These are phyloP conservation scores for Eidolon helvum DNA, from an alignment of 2,113 vertebrate genomes.

Conservation along the genomic window DNA sequence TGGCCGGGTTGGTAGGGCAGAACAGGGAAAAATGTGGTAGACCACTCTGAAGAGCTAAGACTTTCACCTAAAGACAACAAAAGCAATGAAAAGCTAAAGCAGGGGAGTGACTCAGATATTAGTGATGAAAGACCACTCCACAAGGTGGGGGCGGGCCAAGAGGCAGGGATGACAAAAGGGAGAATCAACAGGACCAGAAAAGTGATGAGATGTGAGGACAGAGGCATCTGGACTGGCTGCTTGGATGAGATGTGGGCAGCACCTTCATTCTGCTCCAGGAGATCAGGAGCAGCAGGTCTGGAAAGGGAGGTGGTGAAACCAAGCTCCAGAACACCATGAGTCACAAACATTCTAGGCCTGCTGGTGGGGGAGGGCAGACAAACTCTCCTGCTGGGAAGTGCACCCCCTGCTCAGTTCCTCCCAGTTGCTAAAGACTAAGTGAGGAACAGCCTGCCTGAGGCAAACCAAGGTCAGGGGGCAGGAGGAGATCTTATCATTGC, in stretches of 20 bases:
- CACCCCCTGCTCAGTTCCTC: background rate
- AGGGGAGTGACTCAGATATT: background rate
- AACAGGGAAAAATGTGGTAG: background rate
- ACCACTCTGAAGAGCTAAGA: background rate
- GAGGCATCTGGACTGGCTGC: background rate
- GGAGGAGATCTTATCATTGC: background rate
- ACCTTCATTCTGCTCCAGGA: background rate
- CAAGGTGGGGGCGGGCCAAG: background rate
- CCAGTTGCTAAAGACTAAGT: background rate
- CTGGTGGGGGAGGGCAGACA: accelerated
- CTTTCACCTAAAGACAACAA: background rate
- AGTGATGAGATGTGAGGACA: background rate
- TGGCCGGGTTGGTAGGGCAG: background rate
- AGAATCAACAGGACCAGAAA: background rate
- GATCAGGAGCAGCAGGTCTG: background rate
- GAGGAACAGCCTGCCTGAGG: background rate
- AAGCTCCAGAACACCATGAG: background rate
- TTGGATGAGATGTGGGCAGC: background rate
- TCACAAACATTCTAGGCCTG: background rate
- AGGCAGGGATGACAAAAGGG: background rate
- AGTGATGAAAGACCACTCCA: background rate
- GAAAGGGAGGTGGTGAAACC: background rate
- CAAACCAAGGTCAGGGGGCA: background rate
- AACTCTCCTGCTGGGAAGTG: background rate
- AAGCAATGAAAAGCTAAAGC: background rate